These are phyloP conservation scores for Melieria picta DNA, from an alignment of 2,888 invertebrate genomes.

Conservation along the genomic window DNA sequence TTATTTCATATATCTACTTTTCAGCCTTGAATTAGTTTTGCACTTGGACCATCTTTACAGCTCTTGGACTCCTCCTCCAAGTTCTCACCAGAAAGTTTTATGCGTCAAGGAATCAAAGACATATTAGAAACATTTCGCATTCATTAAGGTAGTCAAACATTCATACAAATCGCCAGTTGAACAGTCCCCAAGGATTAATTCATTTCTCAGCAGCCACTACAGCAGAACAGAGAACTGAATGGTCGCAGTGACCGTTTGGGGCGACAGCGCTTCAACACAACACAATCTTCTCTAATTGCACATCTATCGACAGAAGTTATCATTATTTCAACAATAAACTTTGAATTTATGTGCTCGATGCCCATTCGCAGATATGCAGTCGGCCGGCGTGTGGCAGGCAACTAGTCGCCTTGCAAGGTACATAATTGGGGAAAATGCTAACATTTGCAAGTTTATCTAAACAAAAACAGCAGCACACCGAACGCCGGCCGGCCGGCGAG, in stretches of 20 bases:
- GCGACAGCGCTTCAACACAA: neutral
- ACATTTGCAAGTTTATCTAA: constrained; percentile 59
- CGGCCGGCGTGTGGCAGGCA: too few relatives aligned
- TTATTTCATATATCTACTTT: too few relatives aligned
- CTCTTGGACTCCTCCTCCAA: too few relatives aligned
- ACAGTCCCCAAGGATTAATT: constrained; percentile 29
- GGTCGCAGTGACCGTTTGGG: neutral
- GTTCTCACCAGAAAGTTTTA: too few relatives aligned
- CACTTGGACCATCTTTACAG: too few relatives aligned
- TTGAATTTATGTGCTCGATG: constrained; percentile 38
- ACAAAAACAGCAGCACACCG: constrained; percentile 3
- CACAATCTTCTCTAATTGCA: constrained; percentile 23
- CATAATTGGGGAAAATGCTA: constrained; percentile 48
- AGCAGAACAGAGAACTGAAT: neutral
- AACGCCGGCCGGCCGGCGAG: neutral
- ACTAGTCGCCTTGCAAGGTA: too few relatives aligned
- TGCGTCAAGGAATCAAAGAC: too few relatives aligned
- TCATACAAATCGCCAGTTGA: constrained; percentile 15
- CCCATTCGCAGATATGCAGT: constrained; percentile 24
- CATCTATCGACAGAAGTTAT: constrained; percentile 34
- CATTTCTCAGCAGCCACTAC: neutral
- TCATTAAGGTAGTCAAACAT: too few relatives aligned
- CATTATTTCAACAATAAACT: constrained; percentile 37
- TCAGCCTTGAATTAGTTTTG: too few relatives aligned
- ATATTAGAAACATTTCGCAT: too few relatives aligned